Evolutionary conservation across 2,113 vertebrate species (phyloP).

Genomic region (Lophotis ruficrista): DNA sequence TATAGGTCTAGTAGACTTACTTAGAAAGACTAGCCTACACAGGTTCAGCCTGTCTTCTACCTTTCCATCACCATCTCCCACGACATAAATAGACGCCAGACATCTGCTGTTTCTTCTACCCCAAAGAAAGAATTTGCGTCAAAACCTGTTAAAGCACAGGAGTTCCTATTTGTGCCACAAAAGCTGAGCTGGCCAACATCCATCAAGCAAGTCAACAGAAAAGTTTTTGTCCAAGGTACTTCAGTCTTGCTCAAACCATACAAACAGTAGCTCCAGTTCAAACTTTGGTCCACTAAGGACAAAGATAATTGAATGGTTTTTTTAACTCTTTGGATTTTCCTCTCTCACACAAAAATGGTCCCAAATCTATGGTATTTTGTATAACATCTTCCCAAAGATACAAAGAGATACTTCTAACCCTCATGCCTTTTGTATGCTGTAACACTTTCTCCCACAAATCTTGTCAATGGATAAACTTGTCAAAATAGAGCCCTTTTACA

Average conservation of each 20-base stretch:
- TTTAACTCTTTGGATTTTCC: neutral
- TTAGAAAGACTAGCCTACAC: neutral
- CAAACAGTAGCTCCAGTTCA: neutral
- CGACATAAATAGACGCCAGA: neutral
- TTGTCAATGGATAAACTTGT: neutral
- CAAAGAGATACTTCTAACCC: neutral
- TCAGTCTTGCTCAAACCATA: neutral
- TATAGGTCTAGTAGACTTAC: neutral
- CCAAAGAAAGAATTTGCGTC: neutral
- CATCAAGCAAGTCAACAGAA: accelerated
- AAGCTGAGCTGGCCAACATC: neutral
- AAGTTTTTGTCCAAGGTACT: neutral
- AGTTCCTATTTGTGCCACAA: neutral
- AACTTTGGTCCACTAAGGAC: neutral
- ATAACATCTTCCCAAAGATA: neutral
- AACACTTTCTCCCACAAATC: neutral
- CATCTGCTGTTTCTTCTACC: neutral
- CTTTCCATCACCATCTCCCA: neutral
- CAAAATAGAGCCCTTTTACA: neutral
- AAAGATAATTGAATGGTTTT: accelerated
- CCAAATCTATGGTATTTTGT: neutral
- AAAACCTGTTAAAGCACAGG: neutral
- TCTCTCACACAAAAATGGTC: neutral
- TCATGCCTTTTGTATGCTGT: neutral
- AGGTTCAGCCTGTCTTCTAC: neutral